Evolutionary conservation across 1,140 invertebrate genomes (phyloP).

Genomic region (Drosophila virilis): DNA sequence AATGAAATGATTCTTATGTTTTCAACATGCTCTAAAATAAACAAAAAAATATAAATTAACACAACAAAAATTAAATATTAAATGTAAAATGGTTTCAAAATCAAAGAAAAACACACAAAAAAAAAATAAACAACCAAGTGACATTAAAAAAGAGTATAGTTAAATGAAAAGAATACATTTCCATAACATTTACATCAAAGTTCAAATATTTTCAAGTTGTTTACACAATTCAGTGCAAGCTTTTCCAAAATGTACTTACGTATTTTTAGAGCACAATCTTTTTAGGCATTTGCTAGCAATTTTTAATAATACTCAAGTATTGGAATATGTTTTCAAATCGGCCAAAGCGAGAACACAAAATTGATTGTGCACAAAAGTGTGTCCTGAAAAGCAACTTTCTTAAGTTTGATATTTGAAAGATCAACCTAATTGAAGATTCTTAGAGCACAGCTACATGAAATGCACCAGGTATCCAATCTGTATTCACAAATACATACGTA

Average conservation of each 20-base stretch:
- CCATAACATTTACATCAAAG: constrained; percentile 29
- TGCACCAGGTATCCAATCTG: constrained; percentile 6
- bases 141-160: constrained; percentile 15
- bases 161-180: constrained; percentile 20
- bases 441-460: constrained; percentile 15
- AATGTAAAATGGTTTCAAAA: constrained; percentile 82
- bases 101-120: constrained; percentile 62
- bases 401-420: constrained; percentile 4
- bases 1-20: constrained; percentile 40
- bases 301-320: constrained; percentile 8
- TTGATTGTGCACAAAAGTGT: constrained; percentile 5
- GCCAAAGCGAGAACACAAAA: not conserved
- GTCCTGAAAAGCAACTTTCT: not conserved
- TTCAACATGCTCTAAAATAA: constrained; percentile 30
- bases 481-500: constrained; percentile 14
- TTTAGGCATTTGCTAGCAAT: constrained; percentile 14
- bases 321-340: not conserved
- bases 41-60: constrained; percentile 38
- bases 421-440: constrained; percentile 1
- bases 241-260: constrained; percentile 5
- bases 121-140: constrained; percentile 23
- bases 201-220: constrained; percentile 16
- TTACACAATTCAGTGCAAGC: constrained; percentile 23
- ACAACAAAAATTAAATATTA: constrained; percentile 72
- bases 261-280: constrained; percentile 11